phyloP scores from a whole-genome alignment of 2,797 vertebrate genomes.

The Gastrophryne carolinensis region DNA sequence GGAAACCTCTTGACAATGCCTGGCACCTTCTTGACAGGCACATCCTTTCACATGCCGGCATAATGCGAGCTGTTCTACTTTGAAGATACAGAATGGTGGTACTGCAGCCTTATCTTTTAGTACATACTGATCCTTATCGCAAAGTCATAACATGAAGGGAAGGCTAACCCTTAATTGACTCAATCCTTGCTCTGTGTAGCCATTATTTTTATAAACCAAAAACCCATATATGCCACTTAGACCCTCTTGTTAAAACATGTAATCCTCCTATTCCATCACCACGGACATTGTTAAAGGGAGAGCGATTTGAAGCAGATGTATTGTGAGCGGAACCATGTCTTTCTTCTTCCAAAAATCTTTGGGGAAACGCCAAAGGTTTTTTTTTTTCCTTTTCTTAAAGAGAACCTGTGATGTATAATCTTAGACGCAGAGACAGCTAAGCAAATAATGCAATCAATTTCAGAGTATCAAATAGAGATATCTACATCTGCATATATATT shows the following conservation, averaged over 20 bases:
- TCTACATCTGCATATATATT: no score
- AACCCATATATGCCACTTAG: background rate
- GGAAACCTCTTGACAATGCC: slow-evolving; percentile 51
- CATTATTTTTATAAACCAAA: background rate
- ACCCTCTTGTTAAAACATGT: background rate
- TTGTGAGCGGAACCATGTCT: no score
- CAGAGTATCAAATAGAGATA: no score
- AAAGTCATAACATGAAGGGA: slow-evolving; percentile 59
- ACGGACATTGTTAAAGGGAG: background rate
- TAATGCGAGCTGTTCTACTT: slow-evolving; percentile 62
- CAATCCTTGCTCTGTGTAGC: background rate
- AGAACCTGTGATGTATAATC: no score
- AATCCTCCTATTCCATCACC: background rate
- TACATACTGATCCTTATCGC: slow-evolving; percentile 69
- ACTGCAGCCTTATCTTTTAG: slow-evolving; percentile 65
- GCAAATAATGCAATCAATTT: no score
- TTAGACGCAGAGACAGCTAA: no score
- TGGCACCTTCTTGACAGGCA: slow-evolving; percentile 62
- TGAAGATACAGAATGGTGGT: slow-evolving; percentile 62
- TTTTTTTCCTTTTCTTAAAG: no score
- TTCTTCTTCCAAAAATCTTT: no score
- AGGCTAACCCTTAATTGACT: background rate
- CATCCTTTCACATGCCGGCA: slow-evolving; percentile 61
- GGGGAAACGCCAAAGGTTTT: no score
- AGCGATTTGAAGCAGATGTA: background rate